phyloP scores from a whole-genome alignment of 2,113 vertebrate species.

The Tretioscincus oriximinensis region DNA sequence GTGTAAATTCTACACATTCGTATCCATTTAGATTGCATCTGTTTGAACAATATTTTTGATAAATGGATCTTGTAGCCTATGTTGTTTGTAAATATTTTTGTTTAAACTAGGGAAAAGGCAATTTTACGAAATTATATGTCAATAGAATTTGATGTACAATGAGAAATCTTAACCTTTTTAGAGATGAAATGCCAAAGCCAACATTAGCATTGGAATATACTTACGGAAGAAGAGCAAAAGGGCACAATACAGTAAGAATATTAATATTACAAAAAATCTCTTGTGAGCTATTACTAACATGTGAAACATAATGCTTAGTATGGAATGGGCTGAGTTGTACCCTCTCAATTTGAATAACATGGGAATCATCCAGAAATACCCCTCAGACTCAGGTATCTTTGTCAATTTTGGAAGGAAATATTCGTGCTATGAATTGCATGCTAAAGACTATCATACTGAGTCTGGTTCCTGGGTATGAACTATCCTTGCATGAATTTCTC shows the following conservation, averaged over 20 bases:
- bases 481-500: not conserved
- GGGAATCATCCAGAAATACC: not conserved
- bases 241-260: constrained; percentile 85
- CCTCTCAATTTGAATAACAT: not conserved
- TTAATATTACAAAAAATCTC: not conserved
- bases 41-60: too few relatives aligned
- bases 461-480: too few relatives aligned
- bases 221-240: constrained; percentile 86
- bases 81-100: not conserved
- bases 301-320: not conserved
- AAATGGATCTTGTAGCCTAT: too few relatives aligned
- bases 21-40: too few relatives aligned
- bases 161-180: constrained; percentile 55
- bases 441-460: too few relatives aligned
- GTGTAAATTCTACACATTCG: too few relatives aligned
- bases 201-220: constrained; percentile 94
- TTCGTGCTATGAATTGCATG: too few relatives aligned
- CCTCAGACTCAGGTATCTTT: not conserved
- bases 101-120: constrained; percentile 19
- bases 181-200: constrained; percentile 89
- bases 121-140: constrained; percentile 11
- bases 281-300: not conserved
- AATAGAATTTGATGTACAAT: constrained; percentile 17
- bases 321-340: not conserved
- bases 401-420: too few relatives aligned